phyloP scores from a whole-genome alignment of 2,888 invertebrate genomes.

The Syrphus vitripennis region DNA sequence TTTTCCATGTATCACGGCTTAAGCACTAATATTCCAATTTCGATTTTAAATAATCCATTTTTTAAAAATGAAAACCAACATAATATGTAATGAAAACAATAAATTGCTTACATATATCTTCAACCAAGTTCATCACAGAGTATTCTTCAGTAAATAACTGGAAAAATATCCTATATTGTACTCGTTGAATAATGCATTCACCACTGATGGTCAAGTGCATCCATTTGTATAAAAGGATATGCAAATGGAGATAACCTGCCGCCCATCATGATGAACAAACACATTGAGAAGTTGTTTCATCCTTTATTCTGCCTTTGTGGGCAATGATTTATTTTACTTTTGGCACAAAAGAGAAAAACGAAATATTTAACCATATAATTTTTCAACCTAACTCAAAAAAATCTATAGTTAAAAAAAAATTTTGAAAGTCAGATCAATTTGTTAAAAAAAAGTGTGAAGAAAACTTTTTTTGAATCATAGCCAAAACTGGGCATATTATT shows the following conservation, averaged over 20 bases:
- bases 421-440: neutral
- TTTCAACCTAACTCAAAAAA: neutral
- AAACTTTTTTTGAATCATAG: neutral
- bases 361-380: neutral
- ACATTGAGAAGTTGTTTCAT: neutral
- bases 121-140: neutral
- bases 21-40: neutral
- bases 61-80: neutral
- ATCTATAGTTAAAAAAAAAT: neutral
- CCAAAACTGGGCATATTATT: neutral
- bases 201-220: slow-evolving; percentile 19
- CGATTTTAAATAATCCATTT: neutral
- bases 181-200: slow-evolving; percentile 46
- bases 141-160: neutral
- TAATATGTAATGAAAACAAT: neutral
- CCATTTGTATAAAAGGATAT: slow-evolving; percentile 40
- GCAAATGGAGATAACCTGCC: slow-evolving; percentile 32
- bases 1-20: no score
- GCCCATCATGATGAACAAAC: neutral
- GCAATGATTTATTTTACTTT: slow-evolving; percentile 1
- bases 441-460: neutral
- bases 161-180: neutral
- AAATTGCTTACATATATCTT: neutral
- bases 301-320: neutral
- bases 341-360: neutral